These are phyloP conservation scores for Limonius californicus DNA, from an alignment of 1,140 invertebrate genomes.

Conservation along the genomic window DNA sequence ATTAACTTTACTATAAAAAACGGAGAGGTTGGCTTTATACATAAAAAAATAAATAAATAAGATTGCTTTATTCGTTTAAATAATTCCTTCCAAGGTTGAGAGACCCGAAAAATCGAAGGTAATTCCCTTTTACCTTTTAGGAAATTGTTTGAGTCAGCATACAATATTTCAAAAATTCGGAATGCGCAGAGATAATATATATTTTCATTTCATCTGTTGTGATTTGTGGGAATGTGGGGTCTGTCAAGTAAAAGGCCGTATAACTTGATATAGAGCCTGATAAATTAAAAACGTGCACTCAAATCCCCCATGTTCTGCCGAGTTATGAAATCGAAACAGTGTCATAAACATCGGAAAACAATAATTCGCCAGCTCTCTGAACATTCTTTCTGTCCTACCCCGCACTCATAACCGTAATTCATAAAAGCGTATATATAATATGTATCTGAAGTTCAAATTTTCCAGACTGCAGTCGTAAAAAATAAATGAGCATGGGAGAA, in stretches of 20 bases:
- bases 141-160: slow-evolving; percentile 8
- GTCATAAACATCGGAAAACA: slow-evolving; percentile 53
- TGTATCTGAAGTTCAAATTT: slow-evolving; percentile 22
- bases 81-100: no score
- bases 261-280: slow-evolving; percentile 49
- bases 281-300: slow-evolving; percentile 52
- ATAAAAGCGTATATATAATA: slow-evolving; percentile 31
- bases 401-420: slow-evolving; percentile 41
- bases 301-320: slow-evolving; percentile 35
- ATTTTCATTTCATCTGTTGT: slow-evolving; percentile 41
- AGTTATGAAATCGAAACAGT: slow-evolving; percentile 52
- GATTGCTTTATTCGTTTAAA: no score
- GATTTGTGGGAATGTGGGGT: slow-evolving; percentile 42
- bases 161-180: neutral
- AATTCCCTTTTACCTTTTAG: neutral
- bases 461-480: slow-evolving; percentile 10
- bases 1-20: no score
- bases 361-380: slow-evolving; percentile 44
- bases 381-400: slow-evolving; percentile 35
- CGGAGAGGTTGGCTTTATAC: no score
- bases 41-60: no score
- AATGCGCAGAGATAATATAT: slow-evolving; percentile 28
- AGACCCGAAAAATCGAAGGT: neutral
- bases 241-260: slow-evolving; percentile 42
- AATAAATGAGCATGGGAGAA: slow-evolving; percentile 6